A percentile compares a stretch with the other conserved stretches of the same genome.
Evolutionary conservation across 2,888 invertebrate genomes (phyloP).

Genomic region (Pyrrhosoma nymphula): DNA sequence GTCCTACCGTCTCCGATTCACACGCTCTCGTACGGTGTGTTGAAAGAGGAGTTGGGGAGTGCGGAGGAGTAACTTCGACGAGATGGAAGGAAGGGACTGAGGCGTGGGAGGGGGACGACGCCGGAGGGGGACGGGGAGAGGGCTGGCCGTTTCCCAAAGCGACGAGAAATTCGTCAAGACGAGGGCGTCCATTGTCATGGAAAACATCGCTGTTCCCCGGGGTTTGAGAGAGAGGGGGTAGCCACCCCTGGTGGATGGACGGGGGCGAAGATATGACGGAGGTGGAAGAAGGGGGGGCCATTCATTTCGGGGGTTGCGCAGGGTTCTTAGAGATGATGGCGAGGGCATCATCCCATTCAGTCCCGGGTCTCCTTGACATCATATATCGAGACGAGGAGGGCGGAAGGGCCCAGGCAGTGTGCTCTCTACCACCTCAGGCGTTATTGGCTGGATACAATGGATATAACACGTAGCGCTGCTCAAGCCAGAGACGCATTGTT

Average conservation of each 20-base stretch:
- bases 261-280: constrained; percentile 19
- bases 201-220: constrained; percentile 41
- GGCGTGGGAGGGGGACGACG: neutral
- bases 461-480: neutral
- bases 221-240: neutral
- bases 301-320: constrained; percentile 59
- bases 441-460: neutral
- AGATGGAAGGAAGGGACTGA: neutral
- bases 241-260: neutral
- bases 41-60: neutral
- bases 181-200: constrained; percentile 58
- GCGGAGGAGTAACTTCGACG: neutral
- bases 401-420: neutral
- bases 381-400: constrained; percentile 37
- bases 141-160: constrained; percentile 42
- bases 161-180: constrained; percentile 57
- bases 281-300: neutral
- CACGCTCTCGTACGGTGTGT: neutral
- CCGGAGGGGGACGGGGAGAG: neutral
- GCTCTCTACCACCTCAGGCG: neutral
- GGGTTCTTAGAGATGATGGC: constrained; percentile 63
- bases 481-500: neutral
- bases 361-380: constrained; percentile 52
- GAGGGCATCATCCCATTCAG: constrained; percentile 62
- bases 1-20: constrained; percentile 26